Evolutionary conservation across 2,888 invertebrate genomes (phyloP).

Genomic region (Gymnocheta viridis): DNA sequence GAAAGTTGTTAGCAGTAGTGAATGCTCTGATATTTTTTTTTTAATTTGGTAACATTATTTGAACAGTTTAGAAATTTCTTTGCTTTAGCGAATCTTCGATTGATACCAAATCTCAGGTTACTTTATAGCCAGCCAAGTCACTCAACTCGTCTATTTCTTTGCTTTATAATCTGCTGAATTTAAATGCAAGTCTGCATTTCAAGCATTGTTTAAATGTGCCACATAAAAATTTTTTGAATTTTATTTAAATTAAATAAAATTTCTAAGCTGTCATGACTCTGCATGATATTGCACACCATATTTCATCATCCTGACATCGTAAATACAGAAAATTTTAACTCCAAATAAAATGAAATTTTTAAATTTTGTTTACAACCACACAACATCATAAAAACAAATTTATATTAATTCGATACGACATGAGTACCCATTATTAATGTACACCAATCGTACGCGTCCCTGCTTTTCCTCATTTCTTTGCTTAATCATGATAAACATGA

Average conservation of each 20-base stretch:
- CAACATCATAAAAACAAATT: slow-evolving; percentile 10
- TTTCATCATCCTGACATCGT: neutral
- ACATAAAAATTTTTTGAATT: neutral
- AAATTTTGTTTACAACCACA: neutral
- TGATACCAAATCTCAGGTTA: no score
- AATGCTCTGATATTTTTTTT: no score
- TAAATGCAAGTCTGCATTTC: neutral
- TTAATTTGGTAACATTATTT: no score
- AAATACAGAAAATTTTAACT: slow-evolving; percentile 21
- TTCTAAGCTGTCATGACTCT: neutral
- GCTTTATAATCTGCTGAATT: neutral
- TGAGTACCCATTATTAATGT: neutral
- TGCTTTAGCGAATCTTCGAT: no score
- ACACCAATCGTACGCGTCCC: no score
- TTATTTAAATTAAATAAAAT: neutral
- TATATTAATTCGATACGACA: neutral
- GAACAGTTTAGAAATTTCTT: no score
- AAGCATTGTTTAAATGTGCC: neutral
- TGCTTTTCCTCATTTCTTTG: neutral
- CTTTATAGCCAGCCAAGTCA: no score
- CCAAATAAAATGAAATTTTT: neutral
- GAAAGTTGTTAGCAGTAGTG: no score
- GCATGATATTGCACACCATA: slow-evolving; percentile 13
- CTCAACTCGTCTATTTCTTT: no score
- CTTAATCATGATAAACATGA: neutral